Evolutionary conservation across 2,113 vertebrate genomes (phyloP), one percentile per base, ranked within the genome.

Genomic region (Holacanthus passer): DNA sequence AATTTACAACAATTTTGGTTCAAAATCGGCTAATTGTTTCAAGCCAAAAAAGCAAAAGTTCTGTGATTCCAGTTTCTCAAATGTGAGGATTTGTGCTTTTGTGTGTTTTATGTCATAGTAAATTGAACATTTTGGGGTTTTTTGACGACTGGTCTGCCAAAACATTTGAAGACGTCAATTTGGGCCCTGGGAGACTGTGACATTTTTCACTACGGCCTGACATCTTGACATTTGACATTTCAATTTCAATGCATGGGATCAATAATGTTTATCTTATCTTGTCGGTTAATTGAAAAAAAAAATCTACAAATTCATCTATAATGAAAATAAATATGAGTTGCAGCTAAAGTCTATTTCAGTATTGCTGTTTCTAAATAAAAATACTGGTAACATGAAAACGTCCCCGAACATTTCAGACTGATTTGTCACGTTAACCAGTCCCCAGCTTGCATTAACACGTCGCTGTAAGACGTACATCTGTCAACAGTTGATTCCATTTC

Each of bases 401-500:
- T 63, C 24, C 1, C 53, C 11, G 39, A 37, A n/a, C n/a, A 65
- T 55, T 45, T 76, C 70, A 55, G 45, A 55, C 58, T 16, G 12
- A 73, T 47, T 50, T 3, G 47, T 43, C 45, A 45, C 35, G 27
- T 72, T n/a, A 32, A 37, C 29, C 14, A 41, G 50, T 13, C 14
- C 24, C 41, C 20, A 7, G 20, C 62, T 53, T 71, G 63, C n/a
- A 79, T 87, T 63, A 79, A 79, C 63, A 64, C 70, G 3, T 58
- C 2, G 16, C 50, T 50, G 29, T 68, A 22, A 45, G 20, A 63
- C 37, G 66, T 1, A 20, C 68, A 86, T 59, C 80, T 76, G 87
- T 87, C 85, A 84, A 31, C 72, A 60, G 19, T 13, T 45, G 31
- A 77, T 55, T 71, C 35, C 11, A 22, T 80, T 55, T 66, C 32